Conservation (phyloP, 2,797 vertebrate species). For the Leucoraja ocellata region DNA sequence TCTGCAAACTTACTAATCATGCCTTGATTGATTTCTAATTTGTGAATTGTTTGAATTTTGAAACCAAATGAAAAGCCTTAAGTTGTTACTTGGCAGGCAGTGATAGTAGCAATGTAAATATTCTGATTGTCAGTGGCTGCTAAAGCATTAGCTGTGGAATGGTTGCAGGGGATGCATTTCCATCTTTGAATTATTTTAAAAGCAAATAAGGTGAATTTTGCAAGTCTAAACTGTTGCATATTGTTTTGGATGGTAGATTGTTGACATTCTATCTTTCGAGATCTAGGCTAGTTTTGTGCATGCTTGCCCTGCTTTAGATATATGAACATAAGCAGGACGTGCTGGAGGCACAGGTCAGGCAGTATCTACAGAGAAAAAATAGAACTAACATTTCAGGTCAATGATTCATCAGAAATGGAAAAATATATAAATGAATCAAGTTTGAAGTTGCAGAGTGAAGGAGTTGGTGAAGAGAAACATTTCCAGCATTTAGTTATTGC, state of each 20-base stretch:
- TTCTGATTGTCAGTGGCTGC: not conserved
- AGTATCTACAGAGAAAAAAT: too few species aligned
- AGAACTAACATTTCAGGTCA: too few species aligned
- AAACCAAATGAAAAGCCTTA: not conserved
- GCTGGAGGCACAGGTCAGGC: too few species aligned
- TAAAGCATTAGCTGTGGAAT: not conserved
- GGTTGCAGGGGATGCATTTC: not conserved
- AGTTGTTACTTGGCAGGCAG: too few species aligned
- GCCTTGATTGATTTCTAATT: not conserved
- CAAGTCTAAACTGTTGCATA: not conserved
- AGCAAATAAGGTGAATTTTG: not conserved
- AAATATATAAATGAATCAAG: too few species aligned
- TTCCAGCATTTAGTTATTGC: too few species aligned
- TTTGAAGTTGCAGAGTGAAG: too few species aligned
- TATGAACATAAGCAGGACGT: too few species aligned
- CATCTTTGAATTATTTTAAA: not conserved
- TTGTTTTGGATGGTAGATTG: not conserved
- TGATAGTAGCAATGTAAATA: not conserved
- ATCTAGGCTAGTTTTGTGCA: not conserved
- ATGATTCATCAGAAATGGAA: too few species aligned
- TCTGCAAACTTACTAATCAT: too few species aligned
- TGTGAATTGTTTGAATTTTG: not conserved
- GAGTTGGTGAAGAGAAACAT: too few species aligned
- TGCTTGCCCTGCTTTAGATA: not conserved
- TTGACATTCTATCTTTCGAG: not conserved